Evolutionary conservation across 2,888 invertebrate species (phyloP).

Genomic region (Nectonema munidae): DNA sequence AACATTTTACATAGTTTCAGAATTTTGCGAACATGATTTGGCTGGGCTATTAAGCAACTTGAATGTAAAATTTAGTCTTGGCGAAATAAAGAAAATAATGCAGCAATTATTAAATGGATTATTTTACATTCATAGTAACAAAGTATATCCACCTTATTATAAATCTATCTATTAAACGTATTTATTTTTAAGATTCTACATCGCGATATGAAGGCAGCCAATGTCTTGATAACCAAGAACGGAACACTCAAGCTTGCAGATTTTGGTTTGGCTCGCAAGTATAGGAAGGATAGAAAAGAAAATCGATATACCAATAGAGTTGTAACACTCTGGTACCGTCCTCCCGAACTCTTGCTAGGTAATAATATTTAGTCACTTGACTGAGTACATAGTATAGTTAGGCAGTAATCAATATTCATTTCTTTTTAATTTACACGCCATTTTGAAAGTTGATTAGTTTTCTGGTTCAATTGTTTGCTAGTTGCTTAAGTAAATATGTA

Average conservation of each 20-base stretch:
- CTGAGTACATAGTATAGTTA: slow-evolving; percentile 8
- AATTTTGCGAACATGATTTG: slow-evolving; percentile 89
- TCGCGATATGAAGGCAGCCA: slow-evolving; percentile 93
- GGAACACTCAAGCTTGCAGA: slow-evolving; percentile 77
- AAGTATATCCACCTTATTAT: slow-evolving; percentile 25
- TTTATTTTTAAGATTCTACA: slow-evolving; percentile 29
- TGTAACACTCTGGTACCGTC: slow-evolving; percentile 71
- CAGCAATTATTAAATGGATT: slow-evolving; percentile 52
- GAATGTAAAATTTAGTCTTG: slow-evolving; percentile 71
- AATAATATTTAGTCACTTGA: slow-evolving; percentile 13
- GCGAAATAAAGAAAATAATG: slow-evolving; percentile 68
- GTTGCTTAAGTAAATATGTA: no score
- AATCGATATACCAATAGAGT: slow-evolving; percentile 69
- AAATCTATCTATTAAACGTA: slow-evolving; percentile 14
- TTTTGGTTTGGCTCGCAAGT: slow-evolving; percentile 76
- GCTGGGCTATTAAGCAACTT: slow-evolving; percentile 73
- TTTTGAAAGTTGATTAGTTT: slow-evolving; percentile 10
- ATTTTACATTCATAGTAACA: slow-evolving; percentile 79
- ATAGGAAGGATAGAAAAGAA: no score
- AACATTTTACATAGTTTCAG: slow-evolving; percentile 76
- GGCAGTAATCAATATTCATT: background rate
- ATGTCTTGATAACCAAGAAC: slow-evolving; percentile 73
- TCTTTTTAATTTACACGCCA: slow-evolving; percentile 7
- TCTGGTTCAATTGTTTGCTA: no score
- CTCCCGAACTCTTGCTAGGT: slow-evolving; percentile 25